Conservation (phyloP, 2,113 vertebrate species). For the Brachypteracias leptosomus region DNA sequence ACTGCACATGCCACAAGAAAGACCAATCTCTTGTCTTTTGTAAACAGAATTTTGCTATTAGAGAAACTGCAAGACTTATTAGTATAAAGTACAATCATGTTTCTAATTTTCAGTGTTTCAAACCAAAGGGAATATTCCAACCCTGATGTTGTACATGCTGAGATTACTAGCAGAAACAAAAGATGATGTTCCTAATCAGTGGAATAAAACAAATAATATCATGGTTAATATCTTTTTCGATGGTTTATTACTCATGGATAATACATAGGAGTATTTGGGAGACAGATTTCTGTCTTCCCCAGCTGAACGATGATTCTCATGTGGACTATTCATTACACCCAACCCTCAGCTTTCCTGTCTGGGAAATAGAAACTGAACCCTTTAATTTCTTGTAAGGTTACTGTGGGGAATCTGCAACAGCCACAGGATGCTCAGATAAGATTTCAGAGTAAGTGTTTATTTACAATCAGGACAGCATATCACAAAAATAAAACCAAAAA, state of each 20-base stretch:
- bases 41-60: neutral
- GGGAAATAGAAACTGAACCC: neutral
- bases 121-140: neutral
- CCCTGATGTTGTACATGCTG: neutral
- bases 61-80: neutral
- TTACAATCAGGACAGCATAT: neutral
- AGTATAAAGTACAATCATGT: neutral
- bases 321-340: rapidly evolving
- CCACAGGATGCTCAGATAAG: neutral
- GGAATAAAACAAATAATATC: neutral
- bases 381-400: neutral
- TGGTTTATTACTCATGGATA: neutral
- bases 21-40: too few species aligned
- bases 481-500: neutral
- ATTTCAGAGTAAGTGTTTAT: neutral
- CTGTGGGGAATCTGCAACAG: neutral
- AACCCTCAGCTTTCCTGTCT: neutral
- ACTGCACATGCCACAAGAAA: too few species aligned
- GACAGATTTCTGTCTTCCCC: neutral
- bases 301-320: neutral
- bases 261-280: neutral
- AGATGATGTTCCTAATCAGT: neutral
- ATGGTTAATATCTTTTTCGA: neutral
- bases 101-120: neutral
- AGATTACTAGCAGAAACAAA: neutral